These are phyloP conservation scores for Picus viridis DNA, from an alignment of 2,797 vertebrate species.

Conservation along the genomic window DNA sequence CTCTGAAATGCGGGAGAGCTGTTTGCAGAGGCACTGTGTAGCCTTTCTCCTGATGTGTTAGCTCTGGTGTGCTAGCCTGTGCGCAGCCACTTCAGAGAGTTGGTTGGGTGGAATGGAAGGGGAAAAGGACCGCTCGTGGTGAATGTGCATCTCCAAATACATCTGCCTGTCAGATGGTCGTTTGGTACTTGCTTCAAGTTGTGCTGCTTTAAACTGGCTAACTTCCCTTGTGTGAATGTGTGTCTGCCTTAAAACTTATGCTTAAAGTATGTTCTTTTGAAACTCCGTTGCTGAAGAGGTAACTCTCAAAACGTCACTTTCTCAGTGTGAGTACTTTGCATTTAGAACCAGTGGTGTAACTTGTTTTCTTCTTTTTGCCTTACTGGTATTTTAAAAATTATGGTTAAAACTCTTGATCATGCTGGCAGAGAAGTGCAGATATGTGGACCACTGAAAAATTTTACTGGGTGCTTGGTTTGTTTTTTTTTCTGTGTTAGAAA, in stretches of 20 bases:
- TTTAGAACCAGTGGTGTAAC: not conserved
- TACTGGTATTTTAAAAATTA: fast-evolving
- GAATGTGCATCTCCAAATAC: fast-evolving
- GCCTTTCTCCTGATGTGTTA: fast-evolving
- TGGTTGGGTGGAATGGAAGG: not conserved
- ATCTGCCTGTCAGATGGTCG: fast-evolving
- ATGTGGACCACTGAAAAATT: fast-evolving
- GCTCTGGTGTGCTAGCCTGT: not conserved
- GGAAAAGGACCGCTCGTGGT: too few species aligned
- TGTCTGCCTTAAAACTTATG: not conserved
- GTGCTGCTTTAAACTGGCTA: fast-evolving
- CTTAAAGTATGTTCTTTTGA: not conserved
- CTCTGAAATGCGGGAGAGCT: not conserved
- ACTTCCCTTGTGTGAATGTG: fast-evolving
- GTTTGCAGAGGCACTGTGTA: fast-evolving
- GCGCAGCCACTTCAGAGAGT: not conserved
- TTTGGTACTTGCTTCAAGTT: not conserved
- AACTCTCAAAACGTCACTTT: fast-evolving
- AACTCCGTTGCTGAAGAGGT: fast-evolving
- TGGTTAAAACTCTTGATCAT: fast-evolving
- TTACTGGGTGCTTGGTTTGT: not conserved
- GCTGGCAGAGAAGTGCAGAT: not conserved
- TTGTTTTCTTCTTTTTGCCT: not conserved
- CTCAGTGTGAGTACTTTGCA: fast-evolving
- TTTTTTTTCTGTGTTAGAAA: not conserved